Percentiles rank a stretch among this genome's conserved stretches.
These are phyloP conservation scores for Chamaea fasciata DNA, from an alignment of 2,113 vertebrate species.

Conservation along the genomic window DNA sequence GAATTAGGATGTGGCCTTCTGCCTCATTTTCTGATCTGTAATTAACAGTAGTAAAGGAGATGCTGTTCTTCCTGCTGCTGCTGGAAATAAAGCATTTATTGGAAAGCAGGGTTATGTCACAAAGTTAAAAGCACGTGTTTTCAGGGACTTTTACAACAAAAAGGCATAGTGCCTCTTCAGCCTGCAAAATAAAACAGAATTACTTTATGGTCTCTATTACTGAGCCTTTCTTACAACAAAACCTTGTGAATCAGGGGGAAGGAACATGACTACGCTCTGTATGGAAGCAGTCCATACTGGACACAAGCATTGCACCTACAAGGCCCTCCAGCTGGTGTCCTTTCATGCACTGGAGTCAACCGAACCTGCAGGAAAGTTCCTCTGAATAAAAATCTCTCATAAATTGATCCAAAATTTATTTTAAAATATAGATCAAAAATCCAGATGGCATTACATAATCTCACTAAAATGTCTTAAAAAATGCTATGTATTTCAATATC, in stretches of 20 bases:
- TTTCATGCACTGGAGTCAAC: background rate
- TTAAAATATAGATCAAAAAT: background rate
- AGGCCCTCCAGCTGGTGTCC: accelerated
- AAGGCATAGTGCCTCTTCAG: background rate
- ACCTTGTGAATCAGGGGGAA: background rate
- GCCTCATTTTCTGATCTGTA: slow-evolving; percentile 3
- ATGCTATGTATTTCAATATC: background rate
- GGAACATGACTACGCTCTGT: background rate
- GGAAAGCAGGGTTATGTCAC: background rate
- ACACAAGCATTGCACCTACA: background rate
- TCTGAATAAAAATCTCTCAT: background rate
- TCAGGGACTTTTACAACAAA: background rate
- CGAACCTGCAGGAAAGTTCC: background rate
- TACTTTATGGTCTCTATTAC: background rate
- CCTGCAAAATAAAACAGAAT: background rate
- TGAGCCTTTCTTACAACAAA: background rate
- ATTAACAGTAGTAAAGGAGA: background rate
- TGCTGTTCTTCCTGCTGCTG: background rate
- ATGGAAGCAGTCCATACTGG: background rate
- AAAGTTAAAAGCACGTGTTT: background rate
- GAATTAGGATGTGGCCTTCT: background rate
- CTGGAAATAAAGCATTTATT: slow-evolving; percentile 5
- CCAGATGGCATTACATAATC: background rate
- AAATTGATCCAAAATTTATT: background rate
- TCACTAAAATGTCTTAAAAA: background rate